Evolutionary conservation across 2,888 invertebrate genomes (phyloP).

Genomic region (Camponotus fellah): DNA sequence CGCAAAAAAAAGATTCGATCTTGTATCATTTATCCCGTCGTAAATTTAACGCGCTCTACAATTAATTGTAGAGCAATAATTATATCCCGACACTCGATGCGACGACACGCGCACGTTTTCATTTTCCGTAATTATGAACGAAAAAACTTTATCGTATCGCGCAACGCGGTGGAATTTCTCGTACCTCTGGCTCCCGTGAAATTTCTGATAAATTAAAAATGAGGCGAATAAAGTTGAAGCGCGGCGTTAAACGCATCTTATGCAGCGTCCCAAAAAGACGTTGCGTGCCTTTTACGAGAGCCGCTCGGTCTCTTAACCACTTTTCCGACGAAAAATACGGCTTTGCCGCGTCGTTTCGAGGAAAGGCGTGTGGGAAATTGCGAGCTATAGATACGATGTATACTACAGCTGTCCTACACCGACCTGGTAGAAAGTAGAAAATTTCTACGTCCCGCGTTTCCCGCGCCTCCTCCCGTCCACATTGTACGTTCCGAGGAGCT

Average conservation of each 20-base stretch:
- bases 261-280: not conserved
- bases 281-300: not conserved
- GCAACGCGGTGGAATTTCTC: not conserved
- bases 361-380: conserved; percentile 18
- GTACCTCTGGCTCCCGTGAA: not conserved
- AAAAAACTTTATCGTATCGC: conserved; percentile 21
- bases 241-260: conserved; percentile 3
- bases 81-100: not conserved
- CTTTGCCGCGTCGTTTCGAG: not conserved
- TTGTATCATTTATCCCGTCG: not conserved
- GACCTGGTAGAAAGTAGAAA: conserved; percentile 44
- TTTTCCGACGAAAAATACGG: conserved; percentile 18
- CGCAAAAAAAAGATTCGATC: not conserved
- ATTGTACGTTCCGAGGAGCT: conserved; percentile 38
- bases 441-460: conserved; percentile 49
- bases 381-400: conserved; percentile 20
- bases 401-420: not conserved
- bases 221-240: not conserved
- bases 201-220: conserved; percentile 34
- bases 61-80: conserved; percentile 3
- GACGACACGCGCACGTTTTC: not conserved
- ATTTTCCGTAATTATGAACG: conserved; percentile 31
- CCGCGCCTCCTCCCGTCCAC: conserved; percentile 42
- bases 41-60: not conserved
- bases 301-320: not conserved